Evolutionary conservation across 2,797 vertebrate genomes (phyloP).

Genomic region (Enteromius viviparus): DNA sequence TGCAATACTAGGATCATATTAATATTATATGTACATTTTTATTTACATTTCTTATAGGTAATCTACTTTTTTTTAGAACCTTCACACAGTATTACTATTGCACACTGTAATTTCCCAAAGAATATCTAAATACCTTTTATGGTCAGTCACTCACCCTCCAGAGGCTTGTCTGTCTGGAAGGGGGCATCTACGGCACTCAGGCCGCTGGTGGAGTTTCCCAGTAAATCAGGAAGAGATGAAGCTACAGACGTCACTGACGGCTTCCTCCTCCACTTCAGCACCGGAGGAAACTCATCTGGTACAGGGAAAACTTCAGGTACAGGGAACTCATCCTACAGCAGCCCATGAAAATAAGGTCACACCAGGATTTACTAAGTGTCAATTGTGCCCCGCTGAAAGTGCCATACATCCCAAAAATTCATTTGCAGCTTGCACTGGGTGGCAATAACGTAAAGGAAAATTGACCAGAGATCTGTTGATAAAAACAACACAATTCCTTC

Average conservation of each 20-base stretch:
- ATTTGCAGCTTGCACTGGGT: background rate
- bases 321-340: constrained; percentile 72
- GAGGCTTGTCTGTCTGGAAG: constrained; percentile 80
- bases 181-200: constrained; percentile 80
- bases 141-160: constrained; percentile 70
- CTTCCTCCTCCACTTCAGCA: constrained; percentile 91
- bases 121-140: background rate
- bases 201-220: constrained; percentile 81
- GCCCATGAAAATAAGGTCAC: constrained; percentile 22
- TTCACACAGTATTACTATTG: background rate
- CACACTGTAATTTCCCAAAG: background rate
- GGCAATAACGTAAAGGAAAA: background rate
- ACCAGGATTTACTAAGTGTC: background rate
- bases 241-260: constrained; percentile 82
- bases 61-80: too few species aligned
- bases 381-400: background rate
- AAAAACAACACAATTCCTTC: background rate
- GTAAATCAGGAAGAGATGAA: constrained; percentile 85
- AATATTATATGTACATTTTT: background rate
- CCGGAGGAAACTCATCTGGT: constrained; percentile 80
- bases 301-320: constrained; percentile 65
- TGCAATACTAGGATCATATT: background rate
- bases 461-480: background rate
- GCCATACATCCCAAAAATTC: background rate
- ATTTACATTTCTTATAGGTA: background rate